Evolutionary conservation across 2,888 invertebrate species (phyloP).

Genomic region (Prosopocoilus inquinatus): DNA sequence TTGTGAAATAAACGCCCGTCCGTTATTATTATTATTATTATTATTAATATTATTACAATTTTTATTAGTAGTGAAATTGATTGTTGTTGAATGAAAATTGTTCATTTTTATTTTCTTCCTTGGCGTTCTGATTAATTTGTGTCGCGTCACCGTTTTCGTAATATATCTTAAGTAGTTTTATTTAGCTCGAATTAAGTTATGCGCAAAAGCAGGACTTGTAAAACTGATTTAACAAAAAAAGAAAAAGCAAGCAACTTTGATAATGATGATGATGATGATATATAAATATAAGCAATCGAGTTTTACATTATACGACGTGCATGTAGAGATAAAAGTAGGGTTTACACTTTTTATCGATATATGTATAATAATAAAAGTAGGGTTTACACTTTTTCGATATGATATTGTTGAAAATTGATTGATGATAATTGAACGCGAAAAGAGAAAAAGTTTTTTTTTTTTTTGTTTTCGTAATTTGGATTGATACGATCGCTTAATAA

Average conservation of each 20-base stretch:
- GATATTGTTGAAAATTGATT: too few relatives aligned
- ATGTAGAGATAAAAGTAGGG: slow-evolving; percentile 1
- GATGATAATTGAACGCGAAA: too few relatives aligned
- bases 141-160: slow-evolving; percentile 1
- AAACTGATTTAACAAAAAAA: slow-evolving; percentile 23
- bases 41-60: too few relatives aligned
- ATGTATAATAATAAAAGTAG: neutral
- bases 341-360: slow-evolving; percentile 1
- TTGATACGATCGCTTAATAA: slow-evolving; percentile 26
- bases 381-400: neutral
- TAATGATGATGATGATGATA: too few relatives aligned
- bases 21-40: too few relatives aligned
- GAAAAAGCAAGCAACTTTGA: neutral
- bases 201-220: slow-evolving; percentile 37
- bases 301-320: slow-evolving; percentile 13
- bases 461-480: neutral
- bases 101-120: too few relatives aligned
- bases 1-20: too few relatives aligned
- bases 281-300: slow-evolving; percentile 22
- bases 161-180: slow-evolving; percentile 22
- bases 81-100: too few relatives aligned
- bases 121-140: too few relatives aligned
- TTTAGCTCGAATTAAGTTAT: slow-evolving; percentile 41
- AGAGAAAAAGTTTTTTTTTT: too few relatives aligned
- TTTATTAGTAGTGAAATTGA: too few relatives aligned